A percentile compares a stretch with the other conserved stretches of the same genome.
Conservation (phyloP, 2,888 invertebrate species). For the Gandaritis pyraliata region DNA sequence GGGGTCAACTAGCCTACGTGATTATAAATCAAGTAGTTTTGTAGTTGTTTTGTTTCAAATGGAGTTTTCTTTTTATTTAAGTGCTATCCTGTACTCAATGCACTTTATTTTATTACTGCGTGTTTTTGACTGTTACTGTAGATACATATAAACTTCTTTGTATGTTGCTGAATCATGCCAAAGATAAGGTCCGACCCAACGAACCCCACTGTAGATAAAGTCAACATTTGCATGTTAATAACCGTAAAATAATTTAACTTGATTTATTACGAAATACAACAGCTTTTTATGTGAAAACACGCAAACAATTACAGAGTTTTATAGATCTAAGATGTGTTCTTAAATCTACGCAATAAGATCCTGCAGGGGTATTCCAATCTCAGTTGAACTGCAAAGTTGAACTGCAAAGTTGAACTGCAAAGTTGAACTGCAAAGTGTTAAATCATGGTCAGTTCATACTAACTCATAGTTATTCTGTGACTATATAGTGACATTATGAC, state of each 20-base stretch:
- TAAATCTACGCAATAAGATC: neutral
- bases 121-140: no score
- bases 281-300: slow-evolving; percentile 21
- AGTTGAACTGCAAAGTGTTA: no score
- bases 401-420: no score
- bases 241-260: slow-evolving; percentile 36
- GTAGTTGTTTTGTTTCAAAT: neutral
- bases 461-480: no score
- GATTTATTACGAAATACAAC: slow-evolving; percentile 21
- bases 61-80: neutral
- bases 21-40: slow-evolving; percentile 16
- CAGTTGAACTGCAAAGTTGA: no score
- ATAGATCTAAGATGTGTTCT: neutral
- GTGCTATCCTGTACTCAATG: no score
- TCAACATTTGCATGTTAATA: slow-evolving; percentile 44
- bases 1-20: slow-evolving; percentile 20
- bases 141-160: no score
- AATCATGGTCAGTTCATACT: no score
- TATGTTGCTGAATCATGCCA: slow-evolving; percentile 1
- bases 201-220: slow-evolving; percentile 33
- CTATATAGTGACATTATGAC: no score
- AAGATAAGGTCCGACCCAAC: neutral
- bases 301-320: slow-evolving; percentile 3
- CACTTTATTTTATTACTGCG: no score
- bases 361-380: no score